Base-by-base conservation (phyloP, 2,888 invertebrate genomes). In the Ctenicera cuprea region DNA sequence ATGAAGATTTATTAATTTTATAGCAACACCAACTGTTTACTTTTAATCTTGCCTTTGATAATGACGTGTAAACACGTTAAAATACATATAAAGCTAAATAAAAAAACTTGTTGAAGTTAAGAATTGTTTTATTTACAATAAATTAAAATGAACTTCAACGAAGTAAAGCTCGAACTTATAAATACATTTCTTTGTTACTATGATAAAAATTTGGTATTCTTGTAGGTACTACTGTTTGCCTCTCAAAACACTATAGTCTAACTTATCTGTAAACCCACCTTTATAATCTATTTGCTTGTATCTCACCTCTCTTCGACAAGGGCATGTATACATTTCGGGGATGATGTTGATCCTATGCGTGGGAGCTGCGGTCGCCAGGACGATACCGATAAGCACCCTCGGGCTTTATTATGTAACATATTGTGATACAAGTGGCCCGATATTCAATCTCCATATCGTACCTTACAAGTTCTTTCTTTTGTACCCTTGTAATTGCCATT, bases 291-390 rank as follows among this genome's bases (percentile, higher is more conserved):
- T 52, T 64, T 64, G 14, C 52, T 65, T 52, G 30, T 0, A 14
- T 37, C 30, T 65, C 38, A 50, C 66, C 54, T 38, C 1, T 45
- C 43, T 50, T 37, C 14, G 12, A 38, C 50, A 61, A 20, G 69
- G 43, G 50, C 38, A 69, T 45, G 38, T 38, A 37, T 50, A 41
- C 62, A 30, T 54, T 54, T 59, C 18, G 57, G 48, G 75, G 72
- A 43, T 22, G 63, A 61, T 45, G 73, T 73, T 76, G 66, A 76
- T 76, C 76, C 66, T 74, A 11, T 74, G 76, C 76, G 76, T 76
- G 76, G 76, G 76, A 76, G 76, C 76, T 76, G 74, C 67, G 76
- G 75, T 75, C 70, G 69, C 70, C 70, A 75, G 75, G 75, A 73
- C 73, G 75, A 75, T 75, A 20, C 62, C 68, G 73, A 75, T 75